These are phyloP conservation scores for Apostichopus leukothele DNA, from an alignment of 53 echinoderm and acorn worm genomes.

Conservation along the genomic window DNA sequence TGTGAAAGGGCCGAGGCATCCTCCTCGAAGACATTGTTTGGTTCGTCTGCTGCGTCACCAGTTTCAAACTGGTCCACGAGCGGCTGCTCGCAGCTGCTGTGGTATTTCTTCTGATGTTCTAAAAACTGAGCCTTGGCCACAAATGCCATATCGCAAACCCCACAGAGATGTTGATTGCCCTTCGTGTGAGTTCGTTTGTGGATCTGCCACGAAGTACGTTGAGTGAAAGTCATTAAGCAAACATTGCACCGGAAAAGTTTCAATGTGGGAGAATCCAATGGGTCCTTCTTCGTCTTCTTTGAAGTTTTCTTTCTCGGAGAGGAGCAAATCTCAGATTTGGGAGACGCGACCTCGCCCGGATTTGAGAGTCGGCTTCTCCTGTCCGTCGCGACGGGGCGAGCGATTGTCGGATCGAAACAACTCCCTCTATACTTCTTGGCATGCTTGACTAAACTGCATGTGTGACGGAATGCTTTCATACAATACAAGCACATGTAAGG, in stretches of 20 bases:
- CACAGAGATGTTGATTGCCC: slow-evolving; percentile 46
- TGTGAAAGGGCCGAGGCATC: neutral
- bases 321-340: neutral
- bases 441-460: slow-evolving; percentile 41
- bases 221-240: slow-evolving; percentile 44
- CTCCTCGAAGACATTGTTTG: neutral
- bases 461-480: slow-evolving; percentile 53
- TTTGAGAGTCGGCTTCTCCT: neutral
- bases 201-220: slow-evolving; percentile 47
- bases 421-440: slow-evolving; percentile 31
- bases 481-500: slow-evolving; percentile 48
- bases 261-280: neutral
- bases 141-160: slow-evolving; percentile 33
- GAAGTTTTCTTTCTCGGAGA: neutral
- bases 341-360: neutral
- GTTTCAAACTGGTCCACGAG: neutral
- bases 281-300: slow-evolving; percentile 16
- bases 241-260: slow-evolving; percentile 50
- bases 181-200: slow-evolving; percentile 40
- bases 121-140: slow-evolving; percentile 17
- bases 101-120: slow-evolving; percentile 39
- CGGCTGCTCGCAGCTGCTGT: neutral
- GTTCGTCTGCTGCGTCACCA: neutral
- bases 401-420: slow-evolving; percentile 17
- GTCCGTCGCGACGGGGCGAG: neutral